A percentile compares a stretch with the other conserved stretches of the same genome.
These are phyloP conservation scores for Cosmorhoe ocellata DNA, from an alignment of 2,888 invertebrate species.

Conservation along the genomic window DNA sequence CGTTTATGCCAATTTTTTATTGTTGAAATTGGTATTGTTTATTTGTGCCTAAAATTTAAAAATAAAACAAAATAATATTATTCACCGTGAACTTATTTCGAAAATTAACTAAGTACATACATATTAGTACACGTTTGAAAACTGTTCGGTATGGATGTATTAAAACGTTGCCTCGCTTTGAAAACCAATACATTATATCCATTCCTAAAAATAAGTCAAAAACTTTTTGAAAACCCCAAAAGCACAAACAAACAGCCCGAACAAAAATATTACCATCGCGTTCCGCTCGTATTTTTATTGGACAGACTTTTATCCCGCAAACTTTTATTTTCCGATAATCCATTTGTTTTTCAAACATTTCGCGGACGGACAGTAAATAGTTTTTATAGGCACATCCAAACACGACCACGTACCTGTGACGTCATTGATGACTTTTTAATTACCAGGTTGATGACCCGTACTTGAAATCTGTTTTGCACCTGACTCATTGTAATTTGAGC, in stretches of 20 bases:
- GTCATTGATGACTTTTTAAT: conserved; percentile 62
- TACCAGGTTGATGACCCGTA: conserved; percentile 44
- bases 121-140: too few relatives aligned
- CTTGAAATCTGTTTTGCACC: conserved; percentile 22
- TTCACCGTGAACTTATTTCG: too few relatives aligned
- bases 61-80: too few relatives aligned
- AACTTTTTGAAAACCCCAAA: neutral
- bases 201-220: conserved; percentile 3
- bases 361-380: conserved; percentile 45
- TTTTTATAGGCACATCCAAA: conserved; percentile 54
- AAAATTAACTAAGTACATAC: too few relatives aligned
- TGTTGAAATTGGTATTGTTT: too few relatives aligned
- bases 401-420: conserved; percentile 41
- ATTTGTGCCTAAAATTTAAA: too few relatives aligned
- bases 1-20: too few relatives aligned
- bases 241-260: neutral
- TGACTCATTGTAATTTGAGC: conserved; percentile 24
- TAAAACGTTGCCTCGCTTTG: too few relatives aligned
- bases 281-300: conserved; percentile 8
- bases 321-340: conserved; percentile 17
- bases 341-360: conserved; percentile 40
- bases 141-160: too few relatives aligned
- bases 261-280: conserved; percentile 7
- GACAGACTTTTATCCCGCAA: conserved; percentile 9
- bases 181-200: neutral